phyloP scores from a whole-genome alignment of 2,797 vertebrate species.

The Syngnathus acus region DNA sequence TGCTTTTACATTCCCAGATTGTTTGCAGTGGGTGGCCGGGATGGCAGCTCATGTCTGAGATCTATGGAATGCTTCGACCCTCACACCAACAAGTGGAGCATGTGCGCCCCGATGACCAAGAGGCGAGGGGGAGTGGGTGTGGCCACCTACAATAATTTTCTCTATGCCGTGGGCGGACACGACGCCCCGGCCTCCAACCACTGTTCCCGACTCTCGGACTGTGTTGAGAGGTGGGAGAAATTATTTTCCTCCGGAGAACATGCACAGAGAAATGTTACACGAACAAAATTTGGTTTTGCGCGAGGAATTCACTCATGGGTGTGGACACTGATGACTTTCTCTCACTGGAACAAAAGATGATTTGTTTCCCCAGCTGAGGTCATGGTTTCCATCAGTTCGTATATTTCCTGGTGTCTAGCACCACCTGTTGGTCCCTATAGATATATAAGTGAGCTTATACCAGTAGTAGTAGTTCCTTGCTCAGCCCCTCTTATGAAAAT shows the following conservation, averaged over 20 bases:
- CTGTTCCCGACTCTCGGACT: slow-evolving; percentile 88
- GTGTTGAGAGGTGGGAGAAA: slow-evolving; percentile 83
- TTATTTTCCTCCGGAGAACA: background rate
- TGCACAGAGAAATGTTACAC: slow-evolving; percentile 6
- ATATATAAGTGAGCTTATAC: background rate
- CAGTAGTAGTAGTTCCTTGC: background rate
- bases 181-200: slow-evolving; percentile 93
- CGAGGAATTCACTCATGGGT: background rate
- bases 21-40: slow-evolving; percentile 89
- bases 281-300: background rate
- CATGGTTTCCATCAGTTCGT: slow-evolving; percentile 9
- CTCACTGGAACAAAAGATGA: slow-evolving; percentile 21
- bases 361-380: slow-evolving; percentile 1
- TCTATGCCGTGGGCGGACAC: slow-evolving; percentile 93
- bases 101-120: slow-evolving; percentile 90
- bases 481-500: background rate
- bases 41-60: slow-evolving; percentile 92
- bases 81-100: slow-evolving; percentile 96
- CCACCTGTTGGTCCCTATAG: slow-evolving; percentile 57
- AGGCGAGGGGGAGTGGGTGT: slow-evolving; percentile 90
- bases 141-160: slow-evolving; percentile 87
- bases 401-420: slow-evolving; percentile 39
- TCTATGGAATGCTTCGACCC: slow-evolving; percentile 98
- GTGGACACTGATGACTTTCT: background rate
- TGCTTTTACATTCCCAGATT: slow-evolving; percentile 61